Evolutionary conservation across 2,113 vertebrate genomes (phyloP).

Genomic region (Caretta caretta): DNA sequence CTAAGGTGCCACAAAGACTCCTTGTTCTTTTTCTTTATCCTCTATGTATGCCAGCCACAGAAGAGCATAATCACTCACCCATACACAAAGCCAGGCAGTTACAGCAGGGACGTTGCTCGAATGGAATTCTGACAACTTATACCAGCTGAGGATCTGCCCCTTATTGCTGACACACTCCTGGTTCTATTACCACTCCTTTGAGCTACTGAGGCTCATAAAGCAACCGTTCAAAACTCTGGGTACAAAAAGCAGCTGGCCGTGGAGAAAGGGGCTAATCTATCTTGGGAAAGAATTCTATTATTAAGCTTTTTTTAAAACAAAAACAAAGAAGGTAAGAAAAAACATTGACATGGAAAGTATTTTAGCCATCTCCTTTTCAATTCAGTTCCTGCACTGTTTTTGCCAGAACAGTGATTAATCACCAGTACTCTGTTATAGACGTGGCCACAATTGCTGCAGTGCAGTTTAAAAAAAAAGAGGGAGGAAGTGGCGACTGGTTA

Average conservation of each 20-base stretch:
- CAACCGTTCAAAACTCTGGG: not conserved
- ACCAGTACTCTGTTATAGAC: conserved; percentile 36
- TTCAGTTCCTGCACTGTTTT: conserved; percentile 35
- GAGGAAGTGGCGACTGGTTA: fast-evolving
- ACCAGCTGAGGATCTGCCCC: not conserved
- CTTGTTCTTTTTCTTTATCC: not conserved
- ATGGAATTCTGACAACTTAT: not conserved
- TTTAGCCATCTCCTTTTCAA: not conserved
- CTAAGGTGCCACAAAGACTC: no score
- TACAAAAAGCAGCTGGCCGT: not conserved
- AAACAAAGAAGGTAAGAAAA: not conserved
- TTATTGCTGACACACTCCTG: not conserved
- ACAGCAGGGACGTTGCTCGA: not conserved
- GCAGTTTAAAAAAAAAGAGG: conserved; percentile 38
- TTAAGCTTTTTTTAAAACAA: not conserved
- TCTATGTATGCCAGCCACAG: not conserved
- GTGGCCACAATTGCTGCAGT: conserved; percentile 46
- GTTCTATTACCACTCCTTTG: not conserved
- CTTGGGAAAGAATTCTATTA: fast-evolving
- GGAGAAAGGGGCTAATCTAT: not conserved
- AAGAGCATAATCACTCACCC: not conserved
- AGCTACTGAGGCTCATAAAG: not conserved
- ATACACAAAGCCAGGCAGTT: not conserved
- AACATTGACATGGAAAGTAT: not conserved
- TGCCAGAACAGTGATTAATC: conserved; percentile 69